Base-by-base conservation (phyloP, 2,797 vertebrate species). In the Channallabes apus region DNA sequence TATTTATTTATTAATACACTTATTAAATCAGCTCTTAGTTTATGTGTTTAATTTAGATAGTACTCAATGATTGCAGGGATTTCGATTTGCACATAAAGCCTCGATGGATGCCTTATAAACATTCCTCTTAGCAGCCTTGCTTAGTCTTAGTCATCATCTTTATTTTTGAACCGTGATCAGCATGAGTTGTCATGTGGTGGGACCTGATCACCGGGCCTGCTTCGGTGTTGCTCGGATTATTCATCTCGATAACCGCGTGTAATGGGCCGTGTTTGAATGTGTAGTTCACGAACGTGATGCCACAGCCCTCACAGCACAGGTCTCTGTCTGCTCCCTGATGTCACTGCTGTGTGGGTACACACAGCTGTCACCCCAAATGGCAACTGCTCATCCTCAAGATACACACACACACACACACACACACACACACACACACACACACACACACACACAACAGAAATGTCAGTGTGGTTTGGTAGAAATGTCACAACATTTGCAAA, bases 401-500 rank as follows among this genome's bases (percentile, higher is more conserved):
- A n/a, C 71, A 73, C 71, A 73, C 41, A 72, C 58, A 41, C 20
- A 41, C 15, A 29, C 64, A 29, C 27, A 67, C 27, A 68, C 65
- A 69, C 68, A 71, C 65, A 68, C 27, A 68, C 65, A 68, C 29
- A 68, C 65, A 68, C 69, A 46, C 71, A 73, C n/a, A 35, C 75
- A 78, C 22, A 7, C 56, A 24, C 56, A 51, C 32, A 54, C 27
- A 41, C 2, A 68, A 38, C n/a, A 46, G n/a, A 71, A 71, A 80
- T 61, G 54, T 62, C 76, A 79, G 76, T 22, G 65, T 56, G 64
- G 32, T 79, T 68, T 78, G 54, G 3, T 51, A 58, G 64, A 84
- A 84, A 84, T 71, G 32, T 77, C 62, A 72, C n/a, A 41, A 54
- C 22, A 35, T 20, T 59, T 79, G 58, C 58, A 79, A 62, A 79